Percentiles rank a stretch among this genome's conserved stretches.
Evolutionary conservation across 2,888 invertebrate species (phyloP).

Genomic region (Ichneumoninae sp.): DNA sequence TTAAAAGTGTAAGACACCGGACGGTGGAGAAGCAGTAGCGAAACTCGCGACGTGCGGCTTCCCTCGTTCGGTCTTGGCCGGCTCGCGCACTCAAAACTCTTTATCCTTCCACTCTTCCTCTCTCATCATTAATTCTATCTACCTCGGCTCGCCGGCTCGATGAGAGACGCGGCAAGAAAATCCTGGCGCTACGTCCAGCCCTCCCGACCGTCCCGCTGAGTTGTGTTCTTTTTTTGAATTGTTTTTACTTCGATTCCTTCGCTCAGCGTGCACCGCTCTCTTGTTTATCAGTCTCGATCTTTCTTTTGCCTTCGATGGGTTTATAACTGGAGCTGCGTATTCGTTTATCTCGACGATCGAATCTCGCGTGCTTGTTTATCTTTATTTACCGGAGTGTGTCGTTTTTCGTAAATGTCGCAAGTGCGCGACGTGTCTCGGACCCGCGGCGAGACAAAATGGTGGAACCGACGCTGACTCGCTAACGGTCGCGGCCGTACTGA

Average conservation of each 20-base stretch:
- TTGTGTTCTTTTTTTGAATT: background rate
- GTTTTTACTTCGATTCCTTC: background rate
- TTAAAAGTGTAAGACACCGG: constrained; percentile 14
- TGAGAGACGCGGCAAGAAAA: constrained; percentile 32
- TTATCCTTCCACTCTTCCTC: background rate
- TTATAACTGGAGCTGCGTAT: background rate
- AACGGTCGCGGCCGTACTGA: constrained; percentile 79
- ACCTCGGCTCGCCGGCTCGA: background rate
- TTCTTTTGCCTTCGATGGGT: background rate
- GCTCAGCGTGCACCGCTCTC: background rate
- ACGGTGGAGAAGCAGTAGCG: background rate
- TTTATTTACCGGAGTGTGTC: background rate
- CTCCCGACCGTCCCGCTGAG: background rate
- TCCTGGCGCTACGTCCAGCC: background rate
- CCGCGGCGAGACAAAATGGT: constrained; percentile 1
- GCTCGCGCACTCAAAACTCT: background rate
- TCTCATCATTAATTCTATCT: constrained; percentile 5
- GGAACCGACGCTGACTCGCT: constrained; percentile 67
- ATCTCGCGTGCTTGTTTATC: background rate
- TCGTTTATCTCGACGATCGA: background rate
- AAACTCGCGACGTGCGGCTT: constrained; percentile 3
- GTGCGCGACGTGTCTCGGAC: background rate
- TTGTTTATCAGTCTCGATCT: background rate
- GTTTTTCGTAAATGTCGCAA: background rate
- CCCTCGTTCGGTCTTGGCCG: constrained; percentile 1